phyloP scores from a whole-genome alignment of 92 coral and sea anemone genomes.

The Parazoanthus atlanticus region DNA sequence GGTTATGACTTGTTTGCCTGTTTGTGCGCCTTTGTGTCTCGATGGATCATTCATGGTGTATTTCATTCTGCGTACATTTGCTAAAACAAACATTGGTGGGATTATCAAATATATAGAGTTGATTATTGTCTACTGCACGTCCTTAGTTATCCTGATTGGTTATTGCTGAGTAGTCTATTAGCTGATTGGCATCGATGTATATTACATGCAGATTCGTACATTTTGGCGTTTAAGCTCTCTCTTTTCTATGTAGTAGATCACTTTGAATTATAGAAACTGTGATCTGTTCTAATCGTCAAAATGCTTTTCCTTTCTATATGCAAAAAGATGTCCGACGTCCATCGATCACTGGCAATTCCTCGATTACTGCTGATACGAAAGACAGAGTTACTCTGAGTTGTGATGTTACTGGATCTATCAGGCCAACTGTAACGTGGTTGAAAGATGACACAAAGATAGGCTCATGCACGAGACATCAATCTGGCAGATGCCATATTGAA shows the following conservation, averaged over 20 bases:
- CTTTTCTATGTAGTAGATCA: no score
- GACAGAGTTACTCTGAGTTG: slow-evolving; percentile 35
- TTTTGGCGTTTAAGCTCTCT: no score
- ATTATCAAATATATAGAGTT: no score
- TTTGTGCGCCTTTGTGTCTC: neutral
- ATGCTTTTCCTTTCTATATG: neutral
- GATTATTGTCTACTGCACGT: neutral
- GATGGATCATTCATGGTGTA: neutral
- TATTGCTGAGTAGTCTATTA: neutral
- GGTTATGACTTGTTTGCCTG: no score
- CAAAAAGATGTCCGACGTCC: slow-evolving; percentile 1
- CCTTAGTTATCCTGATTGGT: neutral
- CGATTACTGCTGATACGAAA: slow-evolving; percentile 14
- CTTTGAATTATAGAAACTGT: neutral
- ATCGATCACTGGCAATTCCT: slow-evolving; percentile 17
- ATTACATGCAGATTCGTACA: no score
- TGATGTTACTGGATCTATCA: slow-evolving; percentile 68
- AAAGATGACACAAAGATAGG: slow-evolving; percentile 40
- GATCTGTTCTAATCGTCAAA: neutral
- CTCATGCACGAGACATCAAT: slow-evolving; percentile 54
- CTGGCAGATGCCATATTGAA: slow-evolving; percentile 26
- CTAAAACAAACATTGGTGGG: neutral
- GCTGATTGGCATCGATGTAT: neutral
- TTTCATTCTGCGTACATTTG: neutral
- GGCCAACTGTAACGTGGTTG: slow-evolving; percentile 64